Evolutionary conservation across 2,797 vertebrate genomes (phyloP).

Genomic region (Balearica regulorum): DNA sequence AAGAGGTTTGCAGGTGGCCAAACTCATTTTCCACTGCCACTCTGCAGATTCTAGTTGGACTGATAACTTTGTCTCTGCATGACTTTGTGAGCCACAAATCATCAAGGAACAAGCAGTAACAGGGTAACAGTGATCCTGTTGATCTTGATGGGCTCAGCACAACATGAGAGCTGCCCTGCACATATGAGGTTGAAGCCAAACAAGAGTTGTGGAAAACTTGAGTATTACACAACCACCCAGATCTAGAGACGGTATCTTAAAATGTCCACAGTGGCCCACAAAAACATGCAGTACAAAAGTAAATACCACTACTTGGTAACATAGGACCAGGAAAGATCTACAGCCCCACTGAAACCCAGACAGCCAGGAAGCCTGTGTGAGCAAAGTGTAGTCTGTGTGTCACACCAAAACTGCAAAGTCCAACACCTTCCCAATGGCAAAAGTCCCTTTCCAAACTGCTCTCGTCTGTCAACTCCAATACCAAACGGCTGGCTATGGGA

Average conservation of each 20-base stretch:
- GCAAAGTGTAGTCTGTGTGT: rapidly evolving
- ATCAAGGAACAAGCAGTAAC: neutral
- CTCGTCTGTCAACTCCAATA: neutral
- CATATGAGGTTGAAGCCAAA: neutral
- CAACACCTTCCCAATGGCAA: neutral
- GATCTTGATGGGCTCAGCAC: neutral
- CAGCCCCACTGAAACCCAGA: neutral
- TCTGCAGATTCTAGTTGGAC: neutral
- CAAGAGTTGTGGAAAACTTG: neutral
- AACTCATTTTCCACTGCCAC: neutral
- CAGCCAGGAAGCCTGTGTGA: neutral
- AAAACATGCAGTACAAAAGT: neutral
- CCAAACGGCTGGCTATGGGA: neutral
- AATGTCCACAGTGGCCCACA: neutral
- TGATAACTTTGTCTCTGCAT: neutral
- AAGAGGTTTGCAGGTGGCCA: neutral
- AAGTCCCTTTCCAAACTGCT: neutral
- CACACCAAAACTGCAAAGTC: neutral
- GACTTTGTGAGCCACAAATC: neutral
- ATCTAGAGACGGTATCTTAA: neutral
- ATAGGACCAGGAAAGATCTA: neutral
- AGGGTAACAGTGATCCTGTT: neutral
- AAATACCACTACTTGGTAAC: neutral
- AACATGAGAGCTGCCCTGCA: neutral
- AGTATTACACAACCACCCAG: neutral